A percentile compares a stretch with the other conserved stretches of the same genome.
Conservation (phyloP, 2,888 invertebrate species). For the Noctua pronuba region DNA sequence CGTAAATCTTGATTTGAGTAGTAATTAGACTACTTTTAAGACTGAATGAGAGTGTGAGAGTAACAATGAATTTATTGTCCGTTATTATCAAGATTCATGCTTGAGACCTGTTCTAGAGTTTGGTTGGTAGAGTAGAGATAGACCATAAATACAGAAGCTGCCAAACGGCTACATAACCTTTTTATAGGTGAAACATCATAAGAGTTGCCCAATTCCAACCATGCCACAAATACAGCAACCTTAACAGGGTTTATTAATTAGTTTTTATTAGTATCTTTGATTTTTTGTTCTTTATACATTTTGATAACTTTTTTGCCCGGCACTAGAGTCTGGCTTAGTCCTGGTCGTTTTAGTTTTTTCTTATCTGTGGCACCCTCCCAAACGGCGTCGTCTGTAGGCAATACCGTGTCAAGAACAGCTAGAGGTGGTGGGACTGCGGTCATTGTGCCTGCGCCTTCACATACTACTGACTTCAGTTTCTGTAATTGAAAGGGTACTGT, state of each 20-base stretch:
- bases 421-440: constrained; percentile 80
- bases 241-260: constrained; percentile 47
- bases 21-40: constrained; percentile 8
- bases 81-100: background rate
- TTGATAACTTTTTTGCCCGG: constrained; percentile 97
- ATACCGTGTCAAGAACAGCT: constrained; percentile 72
- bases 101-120: constrained; percentile 1
- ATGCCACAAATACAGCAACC: constrained; percentile 53
- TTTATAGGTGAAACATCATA: background rate
- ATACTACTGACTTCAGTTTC: constrained; percentile 85
- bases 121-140: background rate
- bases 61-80: constrained; percentile 11
- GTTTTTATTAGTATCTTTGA: constrained; percentile 81
- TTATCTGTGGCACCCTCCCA: constrained; percentile 89
- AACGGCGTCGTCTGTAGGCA: constrained; percentile 82
- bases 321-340: constrained; percentile 93
- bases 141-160: background rate
- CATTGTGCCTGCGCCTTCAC: constrained; percentile 84
- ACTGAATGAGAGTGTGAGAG: background rate
- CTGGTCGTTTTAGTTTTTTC: constrained; percentile 94
- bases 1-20: constrained; percentile 10
- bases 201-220: constrained; percentile 25
- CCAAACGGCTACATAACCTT: constrained; percentile 5
- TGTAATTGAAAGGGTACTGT: constrained; percentile 70
- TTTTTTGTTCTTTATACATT: constrained; percentile 92